Conservation (phyloP, 2,113 vertebrate genomes). For the Chunga burmeisteri region DNA sequence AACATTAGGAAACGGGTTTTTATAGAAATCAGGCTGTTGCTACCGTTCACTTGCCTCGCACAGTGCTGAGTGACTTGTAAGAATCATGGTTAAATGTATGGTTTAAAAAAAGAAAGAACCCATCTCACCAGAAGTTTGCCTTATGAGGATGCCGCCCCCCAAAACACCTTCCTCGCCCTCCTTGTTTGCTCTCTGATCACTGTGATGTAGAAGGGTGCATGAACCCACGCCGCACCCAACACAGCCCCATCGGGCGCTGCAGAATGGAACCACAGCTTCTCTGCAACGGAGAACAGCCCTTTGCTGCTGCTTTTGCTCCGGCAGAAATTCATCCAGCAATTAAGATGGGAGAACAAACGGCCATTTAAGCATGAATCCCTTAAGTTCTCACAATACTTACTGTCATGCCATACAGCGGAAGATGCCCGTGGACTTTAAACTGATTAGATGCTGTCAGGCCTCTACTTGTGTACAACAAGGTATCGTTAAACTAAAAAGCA, state of each 20-base stretch:
- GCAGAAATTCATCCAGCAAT: not conserved
- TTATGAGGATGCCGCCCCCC: not conserved
- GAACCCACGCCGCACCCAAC: not conserved
- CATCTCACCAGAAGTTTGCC: not conserved
- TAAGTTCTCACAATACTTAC: conserved; percentile 75
- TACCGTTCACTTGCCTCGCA: not conserved
- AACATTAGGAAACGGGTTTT: not conserved
- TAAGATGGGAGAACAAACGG: not conserved
- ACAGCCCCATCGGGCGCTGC: not conserved
- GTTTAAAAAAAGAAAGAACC: not conserved
- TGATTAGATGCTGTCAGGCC: conserved; percentile 93
- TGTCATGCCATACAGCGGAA: conserved; percentile 90
- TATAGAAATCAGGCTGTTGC: accelerated
- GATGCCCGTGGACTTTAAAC: conserved; percentile 95
- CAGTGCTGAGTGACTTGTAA: not conserved
- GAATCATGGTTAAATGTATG: not conserved
- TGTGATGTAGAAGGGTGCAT: not conserved
- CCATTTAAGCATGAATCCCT: not conserved
- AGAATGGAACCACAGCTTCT: not conserved
- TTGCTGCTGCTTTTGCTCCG: not conserved
- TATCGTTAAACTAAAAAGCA: conserved; percentile 87
- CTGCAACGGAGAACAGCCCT: not conserved
- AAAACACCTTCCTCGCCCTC: not conserved
- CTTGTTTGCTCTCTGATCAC: not conserved
- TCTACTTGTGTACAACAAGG: conserved; percentile 92